These are phyloP conservation scores for Thalpophila matura DNA, from an alignment of 2,888 invertebrate genomes.

Conservation along the genomic window DNA sequence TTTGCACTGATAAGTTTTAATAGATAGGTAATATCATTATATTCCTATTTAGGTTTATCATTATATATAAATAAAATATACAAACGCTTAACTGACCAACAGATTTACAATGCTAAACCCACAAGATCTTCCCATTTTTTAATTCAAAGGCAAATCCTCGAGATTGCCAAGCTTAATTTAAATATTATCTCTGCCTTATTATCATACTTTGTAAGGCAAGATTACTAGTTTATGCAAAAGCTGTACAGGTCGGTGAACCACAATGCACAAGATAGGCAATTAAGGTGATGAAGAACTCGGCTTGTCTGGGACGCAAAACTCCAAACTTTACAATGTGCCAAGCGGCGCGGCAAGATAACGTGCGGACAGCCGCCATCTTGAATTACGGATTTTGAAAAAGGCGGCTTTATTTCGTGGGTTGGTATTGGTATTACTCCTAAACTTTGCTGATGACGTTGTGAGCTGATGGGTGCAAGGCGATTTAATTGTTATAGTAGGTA, in stretches of 20 bases:
- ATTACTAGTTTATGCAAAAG: slow-evolving; percentile 39
- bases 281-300: slow-evolving; percentile 38
- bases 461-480: no score
- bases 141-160: slow-evolving; percentile 14
- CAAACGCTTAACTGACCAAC: not conserved
- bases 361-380: slow-evolving; percentile 30
- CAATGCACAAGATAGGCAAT: slow-evolving; percentile 58
- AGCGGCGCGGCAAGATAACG: slow-evolving; percentile 39
- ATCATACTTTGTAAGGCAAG: slow-evolving; percentile 19
- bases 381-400: slow-evolving; percentile 15
- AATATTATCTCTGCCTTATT: slow-evolving; percentile 36
- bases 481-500: no score
- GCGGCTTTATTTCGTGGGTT: not conserved
- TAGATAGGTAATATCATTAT: no score
- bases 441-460: not conserved
- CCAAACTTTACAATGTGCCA: slow-evolving; percentile 42
- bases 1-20: no score
- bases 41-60: no score
- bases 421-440: not conserved
- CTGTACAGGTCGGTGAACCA: slow-evolving; percentile 31
- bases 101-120: slow-evolving; percentile 14
- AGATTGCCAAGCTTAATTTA: slow-evolving; percentile 27
- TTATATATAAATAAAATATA: not conserved
- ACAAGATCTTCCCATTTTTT: not conserved
- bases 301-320: slow-evolving; percentile 4